Evolutionary conservation across 2,113 vertebrate genomes (phyloP).

Genomic region (Pterocles orientalis): DNA sequence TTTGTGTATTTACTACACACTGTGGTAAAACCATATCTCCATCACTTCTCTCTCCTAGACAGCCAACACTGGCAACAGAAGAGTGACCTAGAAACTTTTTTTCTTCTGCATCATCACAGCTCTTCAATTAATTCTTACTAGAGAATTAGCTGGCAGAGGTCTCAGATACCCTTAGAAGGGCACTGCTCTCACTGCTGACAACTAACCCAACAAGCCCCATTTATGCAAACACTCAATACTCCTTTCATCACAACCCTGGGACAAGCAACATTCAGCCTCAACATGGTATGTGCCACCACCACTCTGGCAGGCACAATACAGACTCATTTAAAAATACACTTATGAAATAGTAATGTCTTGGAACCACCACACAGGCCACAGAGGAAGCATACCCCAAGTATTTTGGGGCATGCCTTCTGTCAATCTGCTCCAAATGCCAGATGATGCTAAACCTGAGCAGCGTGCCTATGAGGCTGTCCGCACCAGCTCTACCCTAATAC

Average conservation of each 20-base stretch:
- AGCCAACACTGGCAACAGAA: neutral
- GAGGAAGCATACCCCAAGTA: neutral
- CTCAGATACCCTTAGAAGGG: neutral
- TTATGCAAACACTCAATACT: neutral
- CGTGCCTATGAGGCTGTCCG: rapidly evolving
- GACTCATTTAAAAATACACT: neutral
- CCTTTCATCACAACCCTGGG: neutral
- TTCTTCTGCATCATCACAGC: neutral
- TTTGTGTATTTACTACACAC: neutral
- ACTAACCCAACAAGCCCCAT: neutral
- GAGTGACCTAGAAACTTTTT: neutral
- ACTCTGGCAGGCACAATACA: neutral
- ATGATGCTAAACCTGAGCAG: neutral
- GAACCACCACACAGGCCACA: neutral
- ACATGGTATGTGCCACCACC: neutral
- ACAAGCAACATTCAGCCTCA: neutral
- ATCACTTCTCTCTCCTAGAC: neutral
- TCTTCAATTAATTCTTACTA: neutral
- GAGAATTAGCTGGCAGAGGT: neutral
- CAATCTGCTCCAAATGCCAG: neutral
- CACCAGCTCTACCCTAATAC: neutral
- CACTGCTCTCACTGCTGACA: neutral
- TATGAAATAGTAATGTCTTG: neutral
- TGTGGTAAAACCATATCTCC: neutral
- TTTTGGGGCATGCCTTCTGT: neutral